Evolutionary conservation across 1,140 invertebrate genomes (phyloP).

Genomic region (Lepidurus apus): DNA sequence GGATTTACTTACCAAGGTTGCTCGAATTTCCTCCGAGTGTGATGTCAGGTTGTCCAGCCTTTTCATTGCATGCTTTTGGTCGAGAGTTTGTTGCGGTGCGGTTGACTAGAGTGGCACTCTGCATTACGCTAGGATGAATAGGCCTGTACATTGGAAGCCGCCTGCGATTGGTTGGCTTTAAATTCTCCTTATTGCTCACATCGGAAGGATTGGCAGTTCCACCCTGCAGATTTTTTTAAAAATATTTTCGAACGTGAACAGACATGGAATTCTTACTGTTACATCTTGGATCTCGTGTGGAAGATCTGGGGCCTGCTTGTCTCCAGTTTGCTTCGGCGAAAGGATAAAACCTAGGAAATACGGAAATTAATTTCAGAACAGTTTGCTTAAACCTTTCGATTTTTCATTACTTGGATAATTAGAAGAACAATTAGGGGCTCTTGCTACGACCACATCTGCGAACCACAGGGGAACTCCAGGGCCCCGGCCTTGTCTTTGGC

Average conservation of each 20-base stretch:
- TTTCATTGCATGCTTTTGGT: too few relatives aligned
- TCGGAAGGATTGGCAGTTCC: neutral
- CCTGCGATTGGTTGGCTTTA: neutral
- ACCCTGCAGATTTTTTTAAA: neutral
- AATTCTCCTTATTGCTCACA: neutral
- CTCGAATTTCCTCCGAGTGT: too few relatives aligned
- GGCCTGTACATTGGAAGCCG: neutral
- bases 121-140: neutral
- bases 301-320: neutral
- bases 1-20: too few relatives aligned
- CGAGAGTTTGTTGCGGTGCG: too few relatives aligned
- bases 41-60: too few relatives aligned
- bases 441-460: too few relatives aligned
- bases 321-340: neutral
- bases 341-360: neutral
- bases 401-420: neutral
- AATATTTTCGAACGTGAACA: neutral
- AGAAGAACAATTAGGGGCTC: neutral
- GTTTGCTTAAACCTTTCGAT: neutral
- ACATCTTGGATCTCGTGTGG: neutral
- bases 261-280: neutral
- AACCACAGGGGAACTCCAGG: too few relatives aligned
- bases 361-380: neutral
- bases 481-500: too few relatives aligned
- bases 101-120: neutral